phyloP scores from a whole-genome alignment of 2,113 vertebrate species.

The Numida meleagris region DNA sequence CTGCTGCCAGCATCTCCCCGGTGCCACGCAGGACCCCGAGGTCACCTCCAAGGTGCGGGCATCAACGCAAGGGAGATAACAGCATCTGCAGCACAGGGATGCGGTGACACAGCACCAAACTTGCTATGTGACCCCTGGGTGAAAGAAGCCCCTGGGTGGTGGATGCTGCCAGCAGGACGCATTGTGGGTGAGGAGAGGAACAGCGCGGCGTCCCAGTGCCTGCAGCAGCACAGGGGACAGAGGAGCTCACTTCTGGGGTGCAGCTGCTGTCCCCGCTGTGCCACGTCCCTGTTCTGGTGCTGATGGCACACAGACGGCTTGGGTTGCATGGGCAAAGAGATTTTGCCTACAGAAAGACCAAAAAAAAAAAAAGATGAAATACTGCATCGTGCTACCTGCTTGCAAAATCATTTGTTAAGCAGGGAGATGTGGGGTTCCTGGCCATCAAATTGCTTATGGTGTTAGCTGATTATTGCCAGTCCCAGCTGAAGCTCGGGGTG shows the following conservation, averaged over 20 bases:
- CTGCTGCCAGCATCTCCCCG: neutral
- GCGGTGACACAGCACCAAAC: neutral
- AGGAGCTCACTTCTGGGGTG: neutral
- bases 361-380: neutral
- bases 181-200: neutral
- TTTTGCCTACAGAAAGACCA: neutral
- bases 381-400: neutral
- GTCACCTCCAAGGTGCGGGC: neutral
- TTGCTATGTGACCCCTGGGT: neutral
- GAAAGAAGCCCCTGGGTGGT: neutral
- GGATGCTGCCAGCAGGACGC: neutral
- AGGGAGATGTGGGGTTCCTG: neutral
- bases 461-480: neutral
- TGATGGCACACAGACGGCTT: neutral
- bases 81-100: neutral
- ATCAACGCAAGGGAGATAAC: neutral
- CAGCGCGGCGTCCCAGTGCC: accelerated
- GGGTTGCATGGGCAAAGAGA: neutral
- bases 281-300: neutral
- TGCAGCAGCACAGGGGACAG: neutral
- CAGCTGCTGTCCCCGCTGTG: too few relatives aligned
- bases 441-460: neutral
- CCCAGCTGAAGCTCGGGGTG: neutral
- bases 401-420: neutral
- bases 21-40: neutral